phyloP scores from a whole-genome alignment of 2,797 vertebrate genomes.

The Alosa sapidissima region DNA sequence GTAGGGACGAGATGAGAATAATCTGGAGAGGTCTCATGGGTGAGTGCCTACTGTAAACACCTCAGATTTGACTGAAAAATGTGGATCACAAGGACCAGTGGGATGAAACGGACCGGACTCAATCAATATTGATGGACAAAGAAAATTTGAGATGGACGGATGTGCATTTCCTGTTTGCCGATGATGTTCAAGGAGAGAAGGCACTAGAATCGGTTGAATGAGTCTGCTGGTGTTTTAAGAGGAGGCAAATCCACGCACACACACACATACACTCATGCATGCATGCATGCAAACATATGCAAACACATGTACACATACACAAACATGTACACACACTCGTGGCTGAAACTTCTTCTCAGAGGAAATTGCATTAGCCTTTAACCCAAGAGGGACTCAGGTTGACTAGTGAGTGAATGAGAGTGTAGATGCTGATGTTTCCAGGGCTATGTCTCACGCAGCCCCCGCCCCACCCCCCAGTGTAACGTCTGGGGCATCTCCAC shows the following conservation, averaged over 20 bases:
- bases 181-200: conserved; percentile 51
- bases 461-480: conserved; percentile 18
- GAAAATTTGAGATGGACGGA: conserved; percentile 62
- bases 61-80: conserved; percentile 66
- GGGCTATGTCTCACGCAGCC: conserved; percentile 42
- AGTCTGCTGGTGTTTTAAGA: neutral
- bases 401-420: neutral
- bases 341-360: conserved; percentile 35
- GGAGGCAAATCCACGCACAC: neutral
- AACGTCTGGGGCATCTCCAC: conserved; percentile 29
- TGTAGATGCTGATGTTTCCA: conserved; percentile 16
- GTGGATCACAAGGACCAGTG: conserved; percentile 65
- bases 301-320: conserved; percentile 39
- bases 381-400: conserved; percentile 33
- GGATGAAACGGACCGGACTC: conserved; percentile 63
- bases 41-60: conserved; percentile 75
- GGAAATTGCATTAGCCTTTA: conserved; percentile 60
- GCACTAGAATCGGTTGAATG: neutral
- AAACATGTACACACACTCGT: neutral
- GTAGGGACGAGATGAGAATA: conserved; percentile 69
- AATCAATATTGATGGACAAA: conserved; percentile 68
- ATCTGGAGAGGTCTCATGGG: conserved; percentile 66
- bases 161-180: conserved; percentile 20
- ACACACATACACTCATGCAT: neutral
- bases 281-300: no score